A percentile compares a stretch with the other conserved stretches of the same genome.
These are phyloP conservation scores for Troides aeacus DNA, from an alignment of 2,888 invertebrate species.

Conservation along the genomic window DNA sequence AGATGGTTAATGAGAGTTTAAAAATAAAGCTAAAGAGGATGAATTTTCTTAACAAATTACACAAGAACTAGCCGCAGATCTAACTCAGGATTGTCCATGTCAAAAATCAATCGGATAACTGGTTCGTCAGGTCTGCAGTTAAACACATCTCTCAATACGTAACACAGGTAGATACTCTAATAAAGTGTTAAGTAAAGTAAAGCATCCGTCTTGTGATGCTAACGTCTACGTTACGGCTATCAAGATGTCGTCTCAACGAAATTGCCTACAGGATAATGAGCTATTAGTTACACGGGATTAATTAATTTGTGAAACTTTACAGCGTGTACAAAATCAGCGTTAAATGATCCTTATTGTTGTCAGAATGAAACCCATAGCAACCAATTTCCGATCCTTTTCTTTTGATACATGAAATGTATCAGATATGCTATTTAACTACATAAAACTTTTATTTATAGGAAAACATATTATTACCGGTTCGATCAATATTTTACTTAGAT, in stretches of 20 bases:
- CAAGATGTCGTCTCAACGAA: slow-evolving; percentile 10
- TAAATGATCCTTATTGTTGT: not conserved
- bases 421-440: no score
- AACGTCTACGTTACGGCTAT: slow-evolving; percentile 22
- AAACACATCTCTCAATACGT: not conserved
- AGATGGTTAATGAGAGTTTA: no score
- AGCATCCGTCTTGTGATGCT: slow-evolving; percentile 17
- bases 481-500: no score
- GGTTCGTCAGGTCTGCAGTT: not conserved
- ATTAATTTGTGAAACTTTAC: slow-evolving; percentile 22
- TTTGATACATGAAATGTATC: no score
- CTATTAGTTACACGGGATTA: slow-evolving; percentile 24
- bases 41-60: no score
- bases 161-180: not conserved
- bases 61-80: no score
- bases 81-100: no score
- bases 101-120: no score
- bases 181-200: slow-evolving; percentile 6
- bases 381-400: no score
- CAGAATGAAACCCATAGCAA: not conserved
- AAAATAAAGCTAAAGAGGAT: no score
- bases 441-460: no score
- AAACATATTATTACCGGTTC: no score
- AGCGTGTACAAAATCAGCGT: not conserved
- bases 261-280: slow-evolving; percentile 21